A percentile compares a stretch with the other conserved stretches of the same genome.
phyloP scores from a whole-genome alignment of 2,888 invertebrate genomes.

The Mycogona germanica region DNA sequence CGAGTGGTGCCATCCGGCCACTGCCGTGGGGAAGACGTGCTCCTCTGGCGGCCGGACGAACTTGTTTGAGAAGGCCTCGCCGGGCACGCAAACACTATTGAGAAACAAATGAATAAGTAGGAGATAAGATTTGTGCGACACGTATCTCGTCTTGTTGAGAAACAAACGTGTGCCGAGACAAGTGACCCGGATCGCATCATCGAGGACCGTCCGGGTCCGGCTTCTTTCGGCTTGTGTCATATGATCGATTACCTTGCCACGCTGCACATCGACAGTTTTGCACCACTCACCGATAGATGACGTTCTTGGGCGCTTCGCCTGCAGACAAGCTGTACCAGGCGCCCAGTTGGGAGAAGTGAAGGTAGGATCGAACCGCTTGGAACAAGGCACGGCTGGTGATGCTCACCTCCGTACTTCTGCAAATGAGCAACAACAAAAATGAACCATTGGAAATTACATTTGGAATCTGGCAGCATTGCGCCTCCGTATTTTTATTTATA shows the following conservation, averaged over 20 bases:
- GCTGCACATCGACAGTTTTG: too few species aligned
- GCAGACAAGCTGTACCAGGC: conserved; percentile 59
- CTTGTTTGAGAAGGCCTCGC: conserved; percentile 47
- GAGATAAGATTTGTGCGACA: too few species aligned
- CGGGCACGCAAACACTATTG: conserved; percentile 50
- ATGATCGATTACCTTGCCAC: too few species aligned
- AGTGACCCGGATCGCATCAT: too few species aligned
- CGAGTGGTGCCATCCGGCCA: conserved; percentile 48
- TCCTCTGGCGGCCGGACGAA: conserved; percentile 42
- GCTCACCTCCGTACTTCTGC: conserved; percentile 25
- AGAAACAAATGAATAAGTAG: conserved; percentile 15
- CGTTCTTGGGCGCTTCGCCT: conserved; percentile 36
- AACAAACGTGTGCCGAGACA: too few species aligned
- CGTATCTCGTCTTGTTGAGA: neutral
- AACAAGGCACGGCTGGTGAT: conserved; percentile 51
- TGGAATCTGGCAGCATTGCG: too few species aligned
- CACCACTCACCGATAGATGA: conserved; percentile 46
- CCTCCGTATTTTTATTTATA: neutral
- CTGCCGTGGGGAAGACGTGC: conserved; percentile 58
- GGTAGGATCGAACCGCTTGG: conserved; percentile 84
- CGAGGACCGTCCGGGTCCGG: too few species aligned
- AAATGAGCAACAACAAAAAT: conserved; percentile 6
- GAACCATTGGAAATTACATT: neutral
- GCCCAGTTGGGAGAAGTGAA: conserved; percentile 93
- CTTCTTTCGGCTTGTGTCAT: too few species aligned